Evolutionary conservation across 2,797 vertebrate species (phyloP).

Genomic region (Anguilla pacifica): DNA sequence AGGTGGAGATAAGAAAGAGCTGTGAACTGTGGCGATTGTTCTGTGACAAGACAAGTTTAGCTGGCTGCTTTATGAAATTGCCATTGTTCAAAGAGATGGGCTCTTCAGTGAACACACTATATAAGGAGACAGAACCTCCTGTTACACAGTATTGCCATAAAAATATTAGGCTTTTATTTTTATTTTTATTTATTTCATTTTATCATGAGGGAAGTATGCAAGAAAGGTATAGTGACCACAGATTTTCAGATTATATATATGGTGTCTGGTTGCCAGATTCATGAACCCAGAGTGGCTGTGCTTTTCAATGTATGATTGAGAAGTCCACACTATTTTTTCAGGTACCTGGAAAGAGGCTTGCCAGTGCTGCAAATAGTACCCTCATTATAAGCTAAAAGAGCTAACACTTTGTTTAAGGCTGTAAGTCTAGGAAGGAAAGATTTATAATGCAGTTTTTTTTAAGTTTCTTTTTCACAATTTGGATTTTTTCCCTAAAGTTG

Average conservation of each 20-base stretch:
- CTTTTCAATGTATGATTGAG: slow-evolving; percentile 8
- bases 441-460: not conserved
- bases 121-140: not conserved
- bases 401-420: slow-evolving; percentile 26
- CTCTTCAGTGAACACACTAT: not conserved
- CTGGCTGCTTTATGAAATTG: not conserved
- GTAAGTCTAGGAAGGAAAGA: not conserved
- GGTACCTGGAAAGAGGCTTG: not conserved
- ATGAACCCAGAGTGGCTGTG: slow-evolving; percentile 12
- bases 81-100: not conserved
- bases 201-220: not conserved
- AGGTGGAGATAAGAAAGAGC: not conserved
- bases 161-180: not conserved
- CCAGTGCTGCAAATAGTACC: slow-evolving; percentile 21
- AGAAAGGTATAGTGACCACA: slow-evolving; percentile 5
- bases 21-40: not conserved
- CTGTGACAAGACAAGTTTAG: not conserved
- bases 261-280: slow-evolving; percentile 14
- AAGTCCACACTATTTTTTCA: not conserved
- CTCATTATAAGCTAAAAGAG: slow-evolving; percentile 15
- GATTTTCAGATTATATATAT: not conserved
- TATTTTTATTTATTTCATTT: not conserved
- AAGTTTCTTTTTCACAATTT: not conserved
- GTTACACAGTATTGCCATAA: not conserved
- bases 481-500: not conserved